These are phyloP conservation scores for Spisula solida DNA, from an alignment of 2,888 invertebrate species.

Conservation along the genomic window DNA sequence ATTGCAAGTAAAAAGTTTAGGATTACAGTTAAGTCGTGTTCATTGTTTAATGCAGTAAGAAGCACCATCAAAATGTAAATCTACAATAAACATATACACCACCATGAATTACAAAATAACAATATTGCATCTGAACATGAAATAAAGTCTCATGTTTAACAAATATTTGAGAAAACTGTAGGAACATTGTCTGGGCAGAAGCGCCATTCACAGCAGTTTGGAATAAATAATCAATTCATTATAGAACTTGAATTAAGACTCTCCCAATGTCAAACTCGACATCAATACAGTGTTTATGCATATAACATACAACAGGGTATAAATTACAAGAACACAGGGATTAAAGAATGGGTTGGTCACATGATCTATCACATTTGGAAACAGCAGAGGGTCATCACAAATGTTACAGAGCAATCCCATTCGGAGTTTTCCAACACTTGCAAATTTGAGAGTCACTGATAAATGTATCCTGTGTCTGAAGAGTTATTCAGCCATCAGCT, in stretches of 20 bases:
- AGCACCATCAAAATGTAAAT: background rate
- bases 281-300: no score
- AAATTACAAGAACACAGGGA: no score
- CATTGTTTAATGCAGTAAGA: background rate
- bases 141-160: background rate
- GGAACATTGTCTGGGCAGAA: background rate
- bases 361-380: no score
- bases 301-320: no score
- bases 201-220: background rate
- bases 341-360: no score
- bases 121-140: slow-evolving; percentile 10
- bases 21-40: background rate
- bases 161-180: background rate
- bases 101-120: background rate
- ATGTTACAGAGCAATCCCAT: no score
- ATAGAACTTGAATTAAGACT: background rate
- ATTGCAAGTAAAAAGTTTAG: no score
- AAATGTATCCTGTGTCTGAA: no score
- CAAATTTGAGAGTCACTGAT: no score
- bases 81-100: background rate
- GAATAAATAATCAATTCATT: slow-evolving; percentile 3
- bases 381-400: no score
- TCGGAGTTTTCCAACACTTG: no score
- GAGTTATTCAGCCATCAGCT: no score
- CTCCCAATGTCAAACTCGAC: background rate